Evolutionary conservation across 2,113 vertebrate species (phyloP), one percentile per base, ranked within the genome.

Genomic region (Dolichotis patagonum): DNA sequence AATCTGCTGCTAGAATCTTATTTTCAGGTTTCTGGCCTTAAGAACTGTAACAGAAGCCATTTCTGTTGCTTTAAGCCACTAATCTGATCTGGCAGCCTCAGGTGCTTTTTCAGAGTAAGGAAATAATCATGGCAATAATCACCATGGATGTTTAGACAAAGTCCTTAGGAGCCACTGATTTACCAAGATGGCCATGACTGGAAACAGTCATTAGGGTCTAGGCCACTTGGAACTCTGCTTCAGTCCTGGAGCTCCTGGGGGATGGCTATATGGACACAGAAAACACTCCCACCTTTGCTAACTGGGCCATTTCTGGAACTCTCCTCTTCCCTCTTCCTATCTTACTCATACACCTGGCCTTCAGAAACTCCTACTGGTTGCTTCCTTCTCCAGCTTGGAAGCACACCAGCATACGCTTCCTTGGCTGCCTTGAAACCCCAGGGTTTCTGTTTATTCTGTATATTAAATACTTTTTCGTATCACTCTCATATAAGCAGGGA

Each of bases 201-300:
- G 77, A 56, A 46, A 26, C 0, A 0, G 43, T n/a, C 7, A 30
- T 28, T 5, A 20, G 60, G 32, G 58, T 38, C 14, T 17, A 28
- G 20, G 7, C 16, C 19, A 7, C 1, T 16, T 1, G 24, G 85
- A 22, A 84, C 0, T 13, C 77, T 41, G 69, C 0, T 32, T 49
- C 13, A 3, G 8, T 0, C 20, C 38, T 22, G 20, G 24, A 41
- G 60, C 19, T 65, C 32, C 30, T 13, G 13, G 14, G 22, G 5
- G 10, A 7, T 77, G 73, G 46, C 24, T 11, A 14, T 6, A 2
- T 11, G n/a, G 67, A 49, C 13, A 30, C 10, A 10, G 26, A 32
- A 30, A 54, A 52, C 1, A 0, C 32, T 28, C 9, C 22, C 2
- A 22, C 17, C 75, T 26, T 32, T 2, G 14, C 0, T 38, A 2